Evolutionary conservation across 2,113 vertebrate species (phyloP).

Genomic region (Cervus canadensis): DNA sequence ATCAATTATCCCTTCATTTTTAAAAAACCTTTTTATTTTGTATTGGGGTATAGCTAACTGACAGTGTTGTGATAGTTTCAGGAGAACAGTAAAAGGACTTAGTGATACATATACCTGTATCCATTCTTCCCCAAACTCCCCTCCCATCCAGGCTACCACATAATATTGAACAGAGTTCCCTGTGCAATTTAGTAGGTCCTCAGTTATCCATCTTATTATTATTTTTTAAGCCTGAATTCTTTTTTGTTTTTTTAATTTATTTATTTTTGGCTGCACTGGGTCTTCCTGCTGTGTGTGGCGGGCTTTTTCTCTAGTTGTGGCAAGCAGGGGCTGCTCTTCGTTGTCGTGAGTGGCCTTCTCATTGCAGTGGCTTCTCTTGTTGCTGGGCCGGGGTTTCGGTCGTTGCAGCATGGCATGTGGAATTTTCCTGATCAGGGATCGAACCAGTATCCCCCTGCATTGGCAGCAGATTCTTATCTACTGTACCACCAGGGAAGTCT

Average conservation of each 20-base stretch:
- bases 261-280: neutral
- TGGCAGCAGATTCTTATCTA: neutral
- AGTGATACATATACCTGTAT: neutral
- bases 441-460: neutral
- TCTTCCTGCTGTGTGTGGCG: neutral
- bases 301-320: neutral
- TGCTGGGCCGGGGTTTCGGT: neutral
- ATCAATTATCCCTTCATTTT: neutral
- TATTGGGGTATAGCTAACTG: neutral
- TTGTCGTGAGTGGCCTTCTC: neutral
- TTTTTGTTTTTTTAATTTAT: neutral
- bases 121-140: neutral
- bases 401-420: neutral
- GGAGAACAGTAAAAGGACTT: neutral
- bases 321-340: too few relatives aligned
- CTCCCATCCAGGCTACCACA: neutral
- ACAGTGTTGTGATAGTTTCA: neutral
- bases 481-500: neutral
- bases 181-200: neutral
- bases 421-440: neutral
- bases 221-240: neutral
- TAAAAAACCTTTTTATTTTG: neutral
- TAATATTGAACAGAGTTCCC: neutral
- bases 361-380: neutral
- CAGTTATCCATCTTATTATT: neutral